Evolutionary conservation across 2,797 vertebrate genomes (phyloP), one percentile per base, ranked within the genome.

Genomic region (Selene dorsalis): DNA sequence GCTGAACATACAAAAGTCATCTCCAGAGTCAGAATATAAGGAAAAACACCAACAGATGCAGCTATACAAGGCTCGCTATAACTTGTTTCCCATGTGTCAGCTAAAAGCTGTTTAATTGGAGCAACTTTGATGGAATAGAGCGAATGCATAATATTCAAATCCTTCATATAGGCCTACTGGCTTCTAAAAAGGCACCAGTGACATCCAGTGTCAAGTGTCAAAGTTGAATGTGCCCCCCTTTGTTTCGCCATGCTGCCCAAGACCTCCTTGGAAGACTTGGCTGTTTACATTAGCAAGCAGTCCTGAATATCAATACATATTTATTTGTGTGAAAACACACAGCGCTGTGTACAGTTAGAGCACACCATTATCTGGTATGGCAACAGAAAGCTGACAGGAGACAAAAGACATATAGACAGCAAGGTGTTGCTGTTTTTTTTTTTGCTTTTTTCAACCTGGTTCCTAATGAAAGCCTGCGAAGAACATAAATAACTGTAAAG

Each of bases 361-460:
- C 38, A 60, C 6, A 75, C 17, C 0, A 43, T 32, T 48, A 55
- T 52, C 41, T 66, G 60, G 28, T 48, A 14, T 2, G 0, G 53
- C 3, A 43, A 50, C 11, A 48, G 39, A 57, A 53, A 32, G 16
- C 62, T 62, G 28, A 57, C 32, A n/a, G 59, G 35, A 65, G 50
- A 79, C 52, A 82, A 77, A 82, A 30, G 63, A 77, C 75, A 86
- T 83, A 89, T 80, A 89, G 65, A 78, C 24, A 45, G 43, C 32
- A 24, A 73, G 61, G 84, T 48, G 45, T 32, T 47, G 69, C 69
- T 60, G 76, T 80, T 80, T 80, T 79, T 82, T 79, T 79, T 41
- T 78, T 57, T 77, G n/a, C 78, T 82, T 82, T 79, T 82, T 80
- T 79, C 45, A 79, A 52, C 59, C n/a, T 43, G 3, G 55, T 72